A percentile compares a stretch with the other conserved stretches of the same genome.
Conservation (phyloP, 2,888 invertebrate species). For the Drosophila crucigera region DNA sequence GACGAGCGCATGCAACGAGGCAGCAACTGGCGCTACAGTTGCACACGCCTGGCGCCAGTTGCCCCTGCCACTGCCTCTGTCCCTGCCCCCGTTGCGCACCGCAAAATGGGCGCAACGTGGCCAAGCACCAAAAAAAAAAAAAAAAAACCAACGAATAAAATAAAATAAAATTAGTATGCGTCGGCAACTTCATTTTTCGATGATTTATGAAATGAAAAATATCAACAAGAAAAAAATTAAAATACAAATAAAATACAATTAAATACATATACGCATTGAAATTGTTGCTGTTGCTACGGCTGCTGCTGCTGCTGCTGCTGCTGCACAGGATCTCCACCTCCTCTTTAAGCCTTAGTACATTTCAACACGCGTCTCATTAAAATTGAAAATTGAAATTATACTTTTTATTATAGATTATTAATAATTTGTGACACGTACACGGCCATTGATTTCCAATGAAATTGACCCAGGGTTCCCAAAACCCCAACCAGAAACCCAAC, state of each 20-base stretch:
- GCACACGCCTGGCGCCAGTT: constrained; percentile 65
- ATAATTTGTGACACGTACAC: constrained; percentile 78
- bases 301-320: not conserved
- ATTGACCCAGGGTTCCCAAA: constrained; percentile 32
- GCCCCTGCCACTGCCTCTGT: constrained; percentile 35
- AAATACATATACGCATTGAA: not conserved
- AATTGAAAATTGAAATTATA: constrained; percentile 72
- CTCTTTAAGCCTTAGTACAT: constrained; percentile 33
- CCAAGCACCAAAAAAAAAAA: constrained; percentile 58
- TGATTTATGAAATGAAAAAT: constrained; percentile 76
- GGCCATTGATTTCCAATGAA: constrained; percentile 70
- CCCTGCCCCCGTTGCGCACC: constrained; percentile 26
- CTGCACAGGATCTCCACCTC: constrained; percentile 42
- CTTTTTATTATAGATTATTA: constrained; percentile 79
- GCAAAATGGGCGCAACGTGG: constrained; percentile 77
- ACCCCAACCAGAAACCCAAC: constrained; percentile 5
- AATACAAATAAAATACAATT: constrained; percentile 15
- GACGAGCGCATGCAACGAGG: constrained; percentile 63
- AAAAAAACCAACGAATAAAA: constrained; percentile 36
- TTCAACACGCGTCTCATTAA: constrained; percentile 78
- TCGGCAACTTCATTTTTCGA: constrained; percentile 79
- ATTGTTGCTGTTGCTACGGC: constrained; percentile 6
- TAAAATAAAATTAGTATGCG: constrained; percentile 71
- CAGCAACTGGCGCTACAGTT: constrained; percentile 65
- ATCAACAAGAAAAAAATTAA: constrained; percentile 4